phyloP scores from a whole-genome alignment of 1,140 invertebrate species.

The Nephotettix cincticeps region DNA sequence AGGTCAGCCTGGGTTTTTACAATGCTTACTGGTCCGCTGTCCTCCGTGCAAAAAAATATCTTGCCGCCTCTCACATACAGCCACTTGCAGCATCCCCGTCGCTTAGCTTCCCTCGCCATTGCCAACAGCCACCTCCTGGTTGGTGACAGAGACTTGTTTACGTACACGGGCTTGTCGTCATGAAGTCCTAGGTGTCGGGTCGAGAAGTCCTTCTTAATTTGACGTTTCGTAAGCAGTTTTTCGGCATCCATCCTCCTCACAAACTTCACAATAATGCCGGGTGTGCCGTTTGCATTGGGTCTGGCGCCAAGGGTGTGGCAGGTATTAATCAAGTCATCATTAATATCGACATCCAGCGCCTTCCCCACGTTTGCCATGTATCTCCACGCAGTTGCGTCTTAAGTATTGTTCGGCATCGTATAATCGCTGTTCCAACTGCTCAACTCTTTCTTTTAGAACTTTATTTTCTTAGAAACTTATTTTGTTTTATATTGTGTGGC shows the following conservation, averaged over 20 bases:
- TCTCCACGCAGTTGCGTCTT: not conserved
- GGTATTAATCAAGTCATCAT: not conserved
- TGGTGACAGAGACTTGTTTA: not conserved
- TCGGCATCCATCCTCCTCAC: conserved; percentile 12
- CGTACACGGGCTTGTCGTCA: not conserved
- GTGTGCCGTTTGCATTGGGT: not conserved
- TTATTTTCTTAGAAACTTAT: too few species aligned
- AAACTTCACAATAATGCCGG: not conserved
- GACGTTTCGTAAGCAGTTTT: conserved; percentile 34
- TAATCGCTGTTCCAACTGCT: not conserved
- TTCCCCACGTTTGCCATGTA: not conserved
- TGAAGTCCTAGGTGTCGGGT: not conserved
- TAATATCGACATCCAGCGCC: conserved; percentile 33
- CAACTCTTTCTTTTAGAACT: not conserved
- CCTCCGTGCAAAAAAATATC: not conserved
- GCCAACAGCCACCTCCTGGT: too few species aligned
- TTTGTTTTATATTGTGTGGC: too few species aligned
- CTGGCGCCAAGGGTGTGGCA: conserved; percentile 25
- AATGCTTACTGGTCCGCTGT: not conserved
- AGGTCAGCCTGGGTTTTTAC: not conserved
- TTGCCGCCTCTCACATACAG: not conserved
- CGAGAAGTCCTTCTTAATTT: conserved; percentile 24
- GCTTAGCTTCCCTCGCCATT: not conserved
- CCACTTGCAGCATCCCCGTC: not conserved
- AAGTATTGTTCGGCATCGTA: not conserved